phyloP scores from a whole-genome alignment of 1,140 invertebrate genomes.

The Sinella curviseta region DNA sequence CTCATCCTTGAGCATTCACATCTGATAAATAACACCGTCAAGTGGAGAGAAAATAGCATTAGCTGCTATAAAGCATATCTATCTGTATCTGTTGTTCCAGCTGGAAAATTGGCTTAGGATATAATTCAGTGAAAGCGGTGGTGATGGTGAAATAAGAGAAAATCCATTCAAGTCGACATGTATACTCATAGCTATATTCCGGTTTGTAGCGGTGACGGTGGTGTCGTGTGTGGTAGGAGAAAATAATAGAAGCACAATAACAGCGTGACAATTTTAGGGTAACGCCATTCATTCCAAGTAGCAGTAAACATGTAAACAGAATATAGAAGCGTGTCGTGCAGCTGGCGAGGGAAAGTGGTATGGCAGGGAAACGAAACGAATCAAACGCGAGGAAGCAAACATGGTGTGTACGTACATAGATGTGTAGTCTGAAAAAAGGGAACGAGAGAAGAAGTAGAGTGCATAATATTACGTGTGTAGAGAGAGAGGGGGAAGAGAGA shows the following conservation, averaged over 20 bases:
- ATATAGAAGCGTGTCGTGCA: neutral
- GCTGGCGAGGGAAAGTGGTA: neutral
- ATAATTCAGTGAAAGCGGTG: neutral
- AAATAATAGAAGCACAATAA: neutral
- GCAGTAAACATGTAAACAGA: too few relatives aligned
- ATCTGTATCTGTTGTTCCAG: neutral
- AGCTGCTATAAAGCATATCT: neutral
- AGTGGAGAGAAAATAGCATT: neutral
- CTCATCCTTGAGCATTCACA: conserved; percentile 7
- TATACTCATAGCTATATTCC: neutral
- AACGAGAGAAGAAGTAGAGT: neutral
- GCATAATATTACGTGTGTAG: neutral
- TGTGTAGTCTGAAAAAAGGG: too few relatives aligned
- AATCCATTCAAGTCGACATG: neutral
- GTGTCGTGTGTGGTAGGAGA: neutral
- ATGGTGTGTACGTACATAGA: too few relatives aligned
- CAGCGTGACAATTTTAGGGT: too few relatives aligned
- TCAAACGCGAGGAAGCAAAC: too few relatives aligned
- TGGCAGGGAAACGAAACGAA: too few relatives aligned
- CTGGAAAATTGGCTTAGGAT: conserved; percentile 8
- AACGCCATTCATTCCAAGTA: too few relatives aligned
- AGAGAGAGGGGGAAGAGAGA: neutral
- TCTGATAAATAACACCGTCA: neutral
- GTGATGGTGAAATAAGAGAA: neutral
- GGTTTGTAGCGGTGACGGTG: neutral